Evolutionary conservation across 2,888 invertebrate species (phyloP), one percentile per base, ranked within the genome.

Genomic region (Xanthorhoe designata): DNA sequence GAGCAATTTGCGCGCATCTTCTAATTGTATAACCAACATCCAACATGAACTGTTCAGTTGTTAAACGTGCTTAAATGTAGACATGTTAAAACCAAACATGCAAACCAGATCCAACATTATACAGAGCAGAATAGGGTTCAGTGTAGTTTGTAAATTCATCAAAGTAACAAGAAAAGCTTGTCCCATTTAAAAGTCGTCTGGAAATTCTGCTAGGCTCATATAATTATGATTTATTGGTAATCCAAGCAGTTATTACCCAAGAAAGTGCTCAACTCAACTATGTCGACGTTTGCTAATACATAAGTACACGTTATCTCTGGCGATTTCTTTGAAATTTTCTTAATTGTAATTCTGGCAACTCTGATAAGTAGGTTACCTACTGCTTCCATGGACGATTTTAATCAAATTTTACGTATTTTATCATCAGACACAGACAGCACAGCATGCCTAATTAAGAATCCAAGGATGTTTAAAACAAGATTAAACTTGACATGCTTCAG

Each of bases 401-500:
- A n/a, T 45, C 38, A 10, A 2, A 10, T 13, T 10, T 10, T 10
- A 42, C 13, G 4, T 13, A 42, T 13, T 2, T 24, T 4, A 24
- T 42, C 13, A 42, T 42, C 13, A 42, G 38, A 42, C 13, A 13
- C 3, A n/a, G n/a, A n/a, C n/a, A n/a, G n/a, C n/a, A n/a, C n/a
- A 42, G 38, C 5, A 42, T 13, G 13, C 3, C 38, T 3, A 42
- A 13, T 42, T 13, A 47, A 47, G 13, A 42, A 7, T 47, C 13
- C 15, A 17, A 47, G 15, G 15, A 2, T 17, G 7, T 4, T 24
- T 56, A 45, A 15, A 35, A 35, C 10, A 2, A 45, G 50, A 65
- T 60, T 65, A 59, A 52, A 65, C 65, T 65, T 65, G 65, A 65
- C 61, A 65, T 61, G 65, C 65, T 65, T 65, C 65, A 29, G 54